Conservation (phyloP, 2,113 vertebrate species). For the Rhabdornis inornatus region DNA sequence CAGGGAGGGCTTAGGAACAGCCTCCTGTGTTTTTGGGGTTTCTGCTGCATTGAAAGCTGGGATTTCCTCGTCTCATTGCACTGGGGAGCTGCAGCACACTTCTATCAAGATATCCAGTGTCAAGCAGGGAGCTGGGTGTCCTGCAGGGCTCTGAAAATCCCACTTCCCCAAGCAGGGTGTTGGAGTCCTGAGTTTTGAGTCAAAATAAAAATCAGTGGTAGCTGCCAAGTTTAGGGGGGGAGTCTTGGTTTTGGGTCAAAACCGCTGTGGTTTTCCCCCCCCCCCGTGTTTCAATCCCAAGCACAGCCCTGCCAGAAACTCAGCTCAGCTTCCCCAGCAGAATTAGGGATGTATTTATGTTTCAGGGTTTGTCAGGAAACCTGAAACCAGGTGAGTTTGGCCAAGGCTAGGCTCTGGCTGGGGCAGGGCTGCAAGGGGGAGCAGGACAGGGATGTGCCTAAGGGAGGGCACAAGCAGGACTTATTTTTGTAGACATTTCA, state of each 20-base stretch:
- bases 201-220: neutral
- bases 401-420: neutral
- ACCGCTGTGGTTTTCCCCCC: neutral
- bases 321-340: neutral
- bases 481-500: neutral
- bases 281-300: neutral
- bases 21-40: neutral
- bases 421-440: neutral
- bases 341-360: neutral
- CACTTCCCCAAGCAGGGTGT: neutral
- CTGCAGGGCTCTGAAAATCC: neutral
- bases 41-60: neutral
- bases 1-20: neutral
- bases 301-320: neutral
- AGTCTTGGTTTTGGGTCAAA: neutral
- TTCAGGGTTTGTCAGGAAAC: neutral
- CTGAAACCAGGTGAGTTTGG: conserved; percentile 25
- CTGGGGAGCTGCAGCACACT: neutral
- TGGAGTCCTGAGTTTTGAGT: neutral
- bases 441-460: neutral
- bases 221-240: neutral
- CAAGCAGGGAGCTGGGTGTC: neutral
- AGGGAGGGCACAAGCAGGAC: neutral
- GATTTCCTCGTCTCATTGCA: rapidly evolving
- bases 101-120: neutral